Evolutionary conservation across 2,797 vertebrate species (phyloP), one percentile per base, ranked within the genome.

Genomic region (Ataeniobius toweri): DNA sequence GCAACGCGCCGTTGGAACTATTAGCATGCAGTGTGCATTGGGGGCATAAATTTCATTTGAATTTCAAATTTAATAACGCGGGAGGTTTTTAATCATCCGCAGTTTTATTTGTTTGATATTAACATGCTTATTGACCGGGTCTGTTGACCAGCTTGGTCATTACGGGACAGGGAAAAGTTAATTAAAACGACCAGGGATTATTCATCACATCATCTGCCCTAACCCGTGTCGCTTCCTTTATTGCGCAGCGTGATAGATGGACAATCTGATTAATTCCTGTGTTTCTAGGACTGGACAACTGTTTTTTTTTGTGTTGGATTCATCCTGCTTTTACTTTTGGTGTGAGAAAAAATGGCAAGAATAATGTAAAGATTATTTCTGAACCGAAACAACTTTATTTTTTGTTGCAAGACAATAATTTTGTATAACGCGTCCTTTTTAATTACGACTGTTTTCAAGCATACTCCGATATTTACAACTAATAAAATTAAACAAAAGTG

Each of bases 61-160:
- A 99, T 99, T 99, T 99, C 97, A 98, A 98, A 99, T 99, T 99
- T 99, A 99, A 99, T 99, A 99, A 99, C 97, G 96, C 97, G 95
- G 97, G 97, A 98, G 97, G 97, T 98, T 99, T 99, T 99, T 99
- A 99, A 99, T 99, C 98, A 99, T 98, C 96, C 95, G 93, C 96
- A 95, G 96, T 99, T 98, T 99, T 99, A 99, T 98, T 99, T 98
- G 98, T 98, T 98, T 99, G 98, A 98, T 99, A 98, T 98, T 98
- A 99, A 99, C 97, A 98, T 97, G 97, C 97, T 99, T 97, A 99
- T 99, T 99, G 98, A 99, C 97, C 97, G 97, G 96, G 95, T 97
- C 97, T 97, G 98, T 98, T 99, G 98, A 99, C 98, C 97, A 98
- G 97, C 97, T 96, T 97, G 97, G 97, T 97, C 98, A 98, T 99